Percentiles rank a stretch among this genome's conserved stretches.
Conservation (phyloP, 2,113 vertebrate species). For the Psephotus haematonotus region DNA sequence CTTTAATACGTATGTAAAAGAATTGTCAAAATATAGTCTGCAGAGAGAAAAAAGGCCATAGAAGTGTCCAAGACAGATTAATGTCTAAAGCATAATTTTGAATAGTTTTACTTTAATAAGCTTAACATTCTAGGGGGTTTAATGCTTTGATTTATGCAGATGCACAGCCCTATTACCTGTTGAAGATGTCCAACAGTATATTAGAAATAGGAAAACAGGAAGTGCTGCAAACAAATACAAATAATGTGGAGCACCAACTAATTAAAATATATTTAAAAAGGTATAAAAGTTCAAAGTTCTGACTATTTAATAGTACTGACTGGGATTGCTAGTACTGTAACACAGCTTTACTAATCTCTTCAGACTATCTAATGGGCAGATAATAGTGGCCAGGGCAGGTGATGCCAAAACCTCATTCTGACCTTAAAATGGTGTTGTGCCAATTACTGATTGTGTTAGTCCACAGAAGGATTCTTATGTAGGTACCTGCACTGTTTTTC, state of each 20-base stretch:
- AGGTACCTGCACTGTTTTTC: not conserved
- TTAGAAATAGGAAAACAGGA: not conserved
- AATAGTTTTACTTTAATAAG: not conserved
- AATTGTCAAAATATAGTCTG: not conserved
- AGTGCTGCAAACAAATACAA: not conserved
- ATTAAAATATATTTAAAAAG: not conserved
- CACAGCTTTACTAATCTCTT: not conserved
- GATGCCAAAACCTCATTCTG: not conserved
- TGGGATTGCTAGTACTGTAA: not conserved
- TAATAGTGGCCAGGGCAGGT: not conserved
- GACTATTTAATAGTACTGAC: not conserved
- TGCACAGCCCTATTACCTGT: not conserved
- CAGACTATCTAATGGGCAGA: not conserved
- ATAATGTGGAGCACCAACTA: not conserved
- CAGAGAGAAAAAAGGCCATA: not conserved
- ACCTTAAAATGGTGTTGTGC: not conserved
- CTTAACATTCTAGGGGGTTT: not conserved
- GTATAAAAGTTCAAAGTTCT: not conserved
- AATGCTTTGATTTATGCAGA: not conserved
- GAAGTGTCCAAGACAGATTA: not conserved
- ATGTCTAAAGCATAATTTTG: not conserved
- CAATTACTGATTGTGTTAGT: not conserved
- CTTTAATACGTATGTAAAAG: not conserved
- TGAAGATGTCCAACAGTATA: not conserved
- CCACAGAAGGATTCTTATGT: fast-evolving